A percentile compares a stretch with the other conserved stretches of the same genome.
These are phyloP conservation scores for Lampris megalopsis DNA, from an alignment of 2,113 vertebrate species.

Conservation along the genomic window DNA sequence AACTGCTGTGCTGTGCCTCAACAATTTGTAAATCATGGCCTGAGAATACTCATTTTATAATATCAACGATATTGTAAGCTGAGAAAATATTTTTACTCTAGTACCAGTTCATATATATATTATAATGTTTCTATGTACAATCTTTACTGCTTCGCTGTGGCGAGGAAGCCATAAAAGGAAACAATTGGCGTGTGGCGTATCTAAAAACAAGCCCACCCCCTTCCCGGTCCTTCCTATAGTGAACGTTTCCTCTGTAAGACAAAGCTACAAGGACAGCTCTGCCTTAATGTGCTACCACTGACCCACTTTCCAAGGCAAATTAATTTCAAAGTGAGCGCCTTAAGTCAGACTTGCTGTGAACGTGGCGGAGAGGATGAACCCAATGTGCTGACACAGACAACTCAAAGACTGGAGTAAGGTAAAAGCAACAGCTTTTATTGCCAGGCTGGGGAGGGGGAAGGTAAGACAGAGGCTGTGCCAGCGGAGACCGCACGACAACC, in stretches of 20 bases:
- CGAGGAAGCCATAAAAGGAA: constrained; percentile 14
- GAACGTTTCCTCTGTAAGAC: constrained; percentile 29
- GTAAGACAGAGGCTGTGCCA: no score
- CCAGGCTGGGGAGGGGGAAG: no score
- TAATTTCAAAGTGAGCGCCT: constrained; percentile 69
- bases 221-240: constrained; percentile 18
- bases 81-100: no score
- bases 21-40: neutral
- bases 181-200: constrained; percentile 16
- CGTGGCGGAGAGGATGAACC: no score
- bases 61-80: no score
- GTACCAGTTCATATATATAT: no score
- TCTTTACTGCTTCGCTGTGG: constrained; percentile 7
- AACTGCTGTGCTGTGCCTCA: neutral
- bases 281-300: constrained; percentile 65
- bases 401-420: no score
- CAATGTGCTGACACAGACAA: no score
- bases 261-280: constrained; percentile 42
- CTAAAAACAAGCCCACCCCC: constrained; percentile 30
- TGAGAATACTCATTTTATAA: no score
- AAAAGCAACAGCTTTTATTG: no score
- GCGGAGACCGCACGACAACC: no score
- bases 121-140: neutral
- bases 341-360: constrained; percentile 59
- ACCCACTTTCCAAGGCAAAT: constrained; percentile 74